Percentiles rank a stretch among this genome's conserved stretches.
Evolutionary conservation across 2,797 vertebrate genomes (phyloP).

Genomic region (Coreius guichenoti): DNA sequence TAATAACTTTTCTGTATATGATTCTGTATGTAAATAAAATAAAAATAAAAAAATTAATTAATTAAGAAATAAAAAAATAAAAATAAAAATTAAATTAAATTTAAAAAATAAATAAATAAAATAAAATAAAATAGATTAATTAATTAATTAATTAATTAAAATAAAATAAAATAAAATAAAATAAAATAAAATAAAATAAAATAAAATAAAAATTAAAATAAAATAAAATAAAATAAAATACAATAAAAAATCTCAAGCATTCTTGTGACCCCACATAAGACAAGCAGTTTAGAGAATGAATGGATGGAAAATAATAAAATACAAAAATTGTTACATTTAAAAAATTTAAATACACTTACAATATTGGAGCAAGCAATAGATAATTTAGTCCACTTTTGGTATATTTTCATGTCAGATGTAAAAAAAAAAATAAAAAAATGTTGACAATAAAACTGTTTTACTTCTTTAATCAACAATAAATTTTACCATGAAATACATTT

Average conservation of each 20-base stretch:
- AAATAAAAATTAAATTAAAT: no score
- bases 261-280: neutral
- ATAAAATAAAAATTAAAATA: no score
- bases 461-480: conserved; percentile 29
- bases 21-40: no score
- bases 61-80: no score
- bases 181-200: neutral
- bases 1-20: no score
- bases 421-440: neutral
- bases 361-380: neutral
- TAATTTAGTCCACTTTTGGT: neutral
- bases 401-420: neutral
- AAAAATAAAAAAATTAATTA: no score
- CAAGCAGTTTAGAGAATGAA: neutral
- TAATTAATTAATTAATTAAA: neutral
- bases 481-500: conserved; percentile 34
- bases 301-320: neutral
- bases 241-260: neutral
- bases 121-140: neutral
- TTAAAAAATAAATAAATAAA: neutral
- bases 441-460: neutral
- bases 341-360: neutral
- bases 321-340: neutral
- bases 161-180: neutral
- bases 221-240: neutral